Evolutionary conservation across 2,888 invertebrate genomes (phyloP).

Genomic region (Parelbella ahira): DNA sequence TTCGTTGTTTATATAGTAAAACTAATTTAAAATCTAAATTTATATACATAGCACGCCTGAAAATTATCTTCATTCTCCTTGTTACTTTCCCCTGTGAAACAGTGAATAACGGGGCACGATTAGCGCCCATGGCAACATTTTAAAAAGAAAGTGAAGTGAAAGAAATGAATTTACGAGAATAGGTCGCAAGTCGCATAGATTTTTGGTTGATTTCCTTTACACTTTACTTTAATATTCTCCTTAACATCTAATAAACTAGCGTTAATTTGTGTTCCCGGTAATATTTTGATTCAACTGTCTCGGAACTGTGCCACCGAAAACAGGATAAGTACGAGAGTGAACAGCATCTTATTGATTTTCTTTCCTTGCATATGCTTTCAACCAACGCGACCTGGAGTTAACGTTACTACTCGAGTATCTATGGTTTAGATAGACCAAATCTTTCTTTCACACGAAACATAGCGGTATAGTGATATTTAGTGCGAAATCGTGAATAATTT

Average conservation of each 20-base stretch:
- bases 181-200: conserved; percentile 79
- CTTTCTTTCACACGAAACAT: conserved; percentile 43
- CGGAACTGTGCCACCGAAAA: conserved; percentile 58
- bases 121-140: conserved; percentile 59
- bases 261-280: conserved; percentile 71
- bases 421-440: conserved; percentile 55
- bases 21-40: no score
- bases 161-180: conserved; percentile 80
- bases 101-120: conserved; percentile 7
- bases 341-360: conserved; percentile 82
- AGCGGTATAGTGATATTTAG: conserved; percentile 49
- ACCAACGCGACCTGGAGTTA: conserved; percentile 77
- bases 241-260: conserved; percentile 74
- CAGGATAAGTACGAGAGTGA: conserved; percentile 74
- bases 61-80: no score
- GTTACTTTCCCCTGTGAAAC: conserved; percentile 7
- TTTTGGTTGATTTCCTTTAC: conserved; percentile 80
- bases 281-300: conserved; percentile 69
- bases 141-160: conserved; percentile 78
- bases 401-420: conserved; percentile 53
- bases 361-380: conserved; percentile 79
- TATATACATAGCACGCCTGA: no score
- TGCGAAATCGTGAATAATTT: conserved; percentile 43
- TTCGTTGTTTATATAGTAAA: no score
- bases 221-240: conserved; percentile 76